A percentile compares a stretch with the other conserved stretches of the same genome.
These are phyloP conservation scores for Tenebrosternarchus preto DNA, from an alignment of 2,113 vertebrate species.

Conservation along the genomic window DNA sequence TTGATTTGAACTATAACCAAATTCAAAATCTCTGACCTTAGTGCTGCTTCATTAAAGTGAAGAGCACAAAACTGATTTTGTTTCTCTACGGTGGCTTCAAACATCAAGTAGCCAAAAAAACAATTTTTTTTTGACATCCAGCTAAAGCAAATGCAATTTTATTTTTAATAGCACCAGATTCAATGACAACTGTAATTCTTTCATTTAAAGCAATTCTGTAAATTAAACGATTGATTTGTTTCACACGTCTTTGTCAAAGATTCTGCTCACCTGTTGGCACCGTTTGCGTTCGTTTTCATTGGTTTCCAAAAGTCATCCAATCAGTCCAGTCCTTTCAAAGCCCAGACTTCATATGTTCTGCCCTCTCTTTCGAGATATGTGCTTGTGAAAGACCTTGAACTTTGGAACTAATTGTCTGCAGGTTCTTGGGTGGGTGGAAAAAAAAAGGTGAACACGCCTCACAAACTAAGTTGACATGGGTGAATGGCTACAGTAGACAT, in stretches of 20 bases:
- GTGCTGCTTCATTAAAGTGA: no score
- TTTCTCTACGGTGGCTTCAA: no score
- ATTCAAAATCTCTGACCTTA: no score
- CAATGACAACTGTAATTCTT: background rate
- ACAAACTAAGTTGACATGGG: conserved; percentile 26
- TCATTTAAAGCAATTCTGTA: conserved; percentile 20
- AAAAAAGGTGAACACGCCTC: conserved; percentile 74
- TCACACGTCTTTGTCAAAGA: background rate
- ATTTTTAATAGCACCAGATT: background rate
- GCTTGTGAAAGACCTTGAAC: conserved; percentile 71
- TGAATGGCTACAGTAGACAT: conserved; percentile 38
- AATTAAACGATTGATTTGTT: background rate
- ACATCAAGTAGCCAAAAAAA: background rate
- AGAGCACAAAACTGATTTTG: no score
- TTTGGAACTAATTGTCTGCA: conserved; percentile 72
- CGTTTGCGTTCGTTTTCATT: conserved; percentile 28
- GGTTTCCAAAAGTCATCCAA: conserved; percentile 45
- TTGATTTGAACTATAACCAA: no score
- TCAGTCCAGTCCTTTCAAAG: conserved; percentile 36
- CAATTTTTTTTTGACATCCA: background rate
- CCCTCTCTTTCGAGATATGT: conserved; percentile 36
- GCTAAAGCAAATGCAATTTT: background rate
- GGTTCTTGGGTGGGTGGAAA: conserved; percentile 71
- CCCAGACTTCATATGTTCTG: conserved; percentile 36
- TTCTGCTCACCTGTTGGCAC: conserved; percentile 46